These are phyloP conservation scores for Rhinopomastus cyanomelas DNA, from an alignment of 2,113 vertebrate species.

Conservation along the genomic window DNA sequence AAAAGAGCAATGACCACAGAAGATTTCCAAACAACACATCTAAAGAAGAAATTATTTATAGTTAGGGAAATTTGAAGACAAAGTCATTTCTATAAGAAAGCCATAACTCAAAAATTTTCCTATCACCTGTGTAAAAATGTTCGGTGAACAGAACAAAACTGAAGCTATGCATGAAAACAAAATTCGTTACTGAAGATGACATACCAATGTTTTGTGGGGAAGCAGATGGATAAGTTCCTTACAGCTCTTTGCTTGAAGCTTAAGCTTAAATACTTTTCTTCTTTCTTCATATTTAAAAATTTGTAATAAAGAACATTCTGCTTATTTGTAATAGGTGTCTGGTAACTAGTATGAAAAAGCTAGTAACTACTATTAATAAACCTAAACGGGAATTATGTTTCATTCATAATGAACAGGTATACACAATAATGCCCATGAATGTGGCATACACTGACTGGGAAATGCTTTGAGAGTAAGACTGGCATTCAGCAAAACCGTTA, in stretches of 20 bases:
- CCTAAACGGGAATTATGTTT: background rate
- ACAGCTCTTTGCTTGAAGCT: background rate
- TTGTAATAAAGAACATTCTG: background rate
- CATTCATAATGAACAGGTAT: background rate
- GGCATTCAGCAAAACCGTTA: background rate
- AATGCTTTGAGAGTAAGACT: background rate
- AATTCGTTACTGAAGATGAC: background rate
- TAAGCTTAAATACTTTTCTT: background rate
- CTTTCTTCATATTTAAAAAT: background rate
- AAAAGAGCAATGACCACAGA: background rate
- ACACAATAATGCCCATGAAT: background rate
- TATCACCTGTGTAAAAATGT: background rate
- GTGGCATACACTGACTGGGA: background rate
- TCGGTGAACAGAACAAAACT: background rate
- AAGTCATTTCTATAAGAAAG: background rate
- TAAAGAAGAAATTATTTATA: background rate
- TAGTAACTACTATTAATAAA: background rate
- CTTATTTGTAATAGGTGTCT: background rate
- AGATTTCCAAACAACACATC: background rate
- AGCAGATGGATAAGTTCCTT: background rate
- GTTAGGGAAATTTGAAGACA: background rate
- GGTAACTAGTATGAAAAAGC: background rate
- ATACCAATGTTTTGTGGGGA: background rate
- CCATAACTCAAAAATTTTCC: background rate
- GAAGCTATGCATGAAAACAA: background rate